Base-by-base conservation (phyloP, 1,140 invertebrate genomes). In the Papilio helenus region DNA sequence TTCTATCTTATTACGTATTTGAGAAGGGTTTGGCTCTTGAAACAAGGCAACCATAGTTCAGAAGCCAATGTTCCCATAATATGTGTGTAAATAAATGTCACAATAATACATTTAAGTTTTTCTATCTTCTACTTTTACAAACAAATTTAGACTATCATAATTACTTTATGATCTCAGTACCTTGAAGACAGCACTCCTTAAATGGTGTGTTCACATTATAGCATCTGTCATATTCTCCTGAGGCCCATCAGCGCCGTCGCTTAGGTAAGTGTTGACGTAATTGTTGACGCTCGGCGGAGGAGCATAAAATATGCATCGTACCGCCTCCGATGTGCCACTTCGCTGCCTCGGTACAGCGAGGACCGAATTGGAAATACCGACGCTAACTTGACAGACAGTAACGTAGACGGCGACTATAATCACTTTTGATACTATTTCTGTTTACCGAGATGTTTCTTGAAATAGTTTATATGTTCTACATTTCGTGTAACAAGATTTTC, bases 241-340 rank as follows among this genome's bases (percentile, higher is more conserved):
- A 23, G 74, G 20, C 44, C 73, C 16, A 76, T 76, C 78, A 82
- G 49, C 84, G 81, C 82, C 82, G 80, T 85, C 87, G 79, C 83
- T 88, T 86, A 89, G 81, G 85, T 87, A 87, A 93, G 87, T 83
- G 88, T 79, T 83, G 80, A 85, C 79, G 84, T 90, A 88, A 92
- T 92, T 87, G 84, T 86, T 86, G 84, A 89, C 87, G 83, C 83
- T 80, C 84, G 79, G 81, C 49, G 49, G 49, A 58, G 49, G 80
- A 76, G 51, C 83, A 92, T 92, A 87, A 92, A 93, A 92, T 93
- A 93, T 92, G 89, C 89, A 93, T 81, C 79, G 81, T 81, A 83
- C 80, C 84, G 86, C 82, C 73, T 76, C 73, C 73, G 29, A 34
- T 76, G 46, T 58, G 49, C 73, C 49, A 76, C 23, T 46, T 51